A percentile compares a stretch with the other conserved stretches of the same genome.
These are phyloP conservation scores for Coluber constrictor DNA, from an alignment of 2,797 vertebrate species.

Conservation along the genomic window DNA sequence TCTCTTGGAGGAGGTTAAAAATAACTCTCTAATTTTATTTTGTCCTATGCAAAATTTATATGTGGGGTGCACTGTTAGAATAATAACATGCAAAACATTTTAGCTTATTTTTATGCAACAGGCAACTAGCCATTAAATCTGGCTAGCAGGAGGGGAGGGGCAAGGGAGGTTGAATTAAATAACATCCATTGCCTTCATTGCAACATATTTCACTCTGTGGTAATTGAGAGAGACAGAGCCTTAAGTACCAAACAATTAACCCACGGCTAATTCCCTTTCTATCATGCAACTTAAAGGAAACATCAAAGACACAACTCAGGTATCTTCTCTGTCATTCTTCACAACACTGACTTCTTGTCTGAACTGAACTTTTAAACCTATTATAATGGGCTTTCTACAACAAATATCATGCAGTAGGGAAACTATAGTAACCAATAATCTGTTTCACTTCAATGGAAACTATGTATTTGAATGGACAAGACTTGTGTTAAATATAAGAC, in stretches of 20 bases:
- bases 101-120: neutral
- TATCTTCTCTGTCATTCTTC: constrained; percentile 65
- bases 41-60: neutral
- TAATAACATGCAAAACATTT: constrained; percentile 16
- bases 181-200: constrained; percentile 38
- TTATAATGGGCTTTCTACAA: constrained; percentile 68
- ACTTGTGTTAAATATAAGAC: constrained; percentile 72
- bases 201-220: constrained; percentile 28
- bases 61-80: neutral
- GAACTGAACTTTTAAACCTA: constrained; percentile 65
- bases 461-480: constrained; percentile 79
- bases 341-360: constrained; percentile 60
- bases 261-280: constrained; percentile 53
- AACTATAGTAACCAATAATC: constrained; percentile 85
- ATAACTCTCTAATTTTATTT: constrained; percentile 11
- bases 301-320: constrained; percentile 67
- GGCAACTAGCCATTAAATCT: constrained; percentile 37
- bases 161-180: constrained; percentile 18
- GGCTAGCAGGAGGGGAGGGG: constrained; percentile 10
- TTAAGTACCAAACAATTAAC: constrained; percentile 58
- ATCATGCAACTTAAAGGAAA: constrained; percentile 54
- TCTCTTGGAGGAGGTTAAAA: constrained; percentile 5
- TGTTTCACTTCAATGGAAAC: constrained; percentile 81
- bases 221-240: constrained; percentile 56
- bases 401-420: constrained; percentile 73